Conservation (phyloP, 2,888 invertebrate genomes). For the Bombylius discolor region DNA sequence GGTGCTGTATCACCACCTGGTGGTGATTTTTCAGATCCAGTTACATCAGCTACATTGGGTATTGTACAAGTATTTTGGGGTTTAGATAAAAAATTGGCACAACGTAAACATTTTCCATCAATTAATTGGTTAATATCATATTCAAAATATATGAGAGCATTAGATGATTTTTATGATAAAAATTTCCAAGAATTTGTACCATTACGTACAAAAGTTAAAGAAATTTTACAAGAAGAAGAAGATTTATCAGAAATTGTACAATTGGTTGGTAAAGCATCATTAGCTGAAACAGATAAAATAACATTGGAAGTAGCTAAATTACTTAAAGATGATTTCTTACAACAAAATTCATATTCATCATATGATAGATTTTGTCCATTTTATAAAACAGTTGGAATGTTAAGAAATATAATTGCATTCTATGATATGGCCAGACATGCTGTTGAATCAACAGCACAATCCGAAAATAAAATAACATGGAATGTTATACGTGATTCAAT, state of each 20-base stretch:
- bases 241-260: slow-evolving; percentile 99
- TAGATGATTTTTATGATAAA: slow-evolving; percentile 99
- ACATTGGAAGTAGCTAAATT: slow-evolving; percentile 97
- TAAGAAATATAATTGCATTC: slow-evolving; percentile 94
- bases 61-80: slow-evolving; percentile 99
- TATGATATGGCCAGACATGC: slow-evolving; percentile 97
- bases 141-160: slow-evolving; percentile 95
- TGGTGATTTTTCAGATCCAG: slow-evolving; percentile 99
- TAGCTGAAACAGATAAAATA: slow-evolving; percentile 98
- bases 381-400: slow-evolving; percentile 99
- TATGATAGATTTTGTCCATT: slow-evolving; percentile 99
- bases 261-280: slow-evolving; percentile 95
- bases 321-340: slow-evolving; percentile 97
- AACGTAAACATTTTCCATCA: slow-evolving; percentile 98
- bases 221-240: slow-evolving; percentile 97
- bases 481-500: slow-evolving; percentile 93
- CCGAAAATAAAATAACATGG: slow-evolving; percentile 99
- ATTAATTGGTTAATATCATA: slow-evolving; percentile 99
- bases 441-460: slow-evolving; percentile 95
- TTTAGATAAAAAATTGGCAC: slow-evolving; percentile 95
- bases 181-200: slow-evolving; percentile 95
- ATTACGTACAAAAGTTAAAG: slow-evolving; percentile 85
- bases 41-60: slow-evolving; percentile 95
- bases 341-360: slow-evolving; percentile 95
- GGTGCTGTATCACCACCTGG: slow-evolving; percentile 99